Evolutionary conservation across 2,888 invertebrate genomes (phyloP).

Genomic region (Litoditis marina): DNA sequence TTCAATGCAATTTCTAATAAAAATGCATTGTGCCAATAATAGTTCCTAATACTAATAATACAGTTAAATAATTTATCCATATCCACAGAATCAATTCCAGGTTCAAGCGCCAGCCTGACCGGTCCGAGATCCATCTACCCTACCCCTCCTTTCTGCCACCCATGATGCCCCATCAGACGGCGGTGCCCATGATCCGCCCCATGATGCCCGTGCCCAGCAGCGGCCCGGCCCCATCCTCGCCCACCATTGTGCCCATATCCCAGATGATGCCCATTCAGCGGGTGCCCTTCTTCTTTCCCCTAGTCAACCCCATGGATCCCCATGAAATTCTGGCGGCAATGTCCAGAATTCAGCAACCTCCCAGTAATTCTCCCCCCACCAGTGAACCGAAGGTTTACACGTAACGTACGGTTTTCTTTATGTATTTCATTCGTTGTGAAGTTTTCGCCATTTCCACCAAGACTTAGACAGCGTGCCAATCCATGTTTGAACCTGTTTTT

Average conservation of each 20-base stretch:
- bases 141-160: constrained; percentile 28
- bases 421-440: too few species aligned
- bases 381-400: too few species aligned
- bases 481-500: too few species aligned
- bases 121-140: constrained; percentile 25
- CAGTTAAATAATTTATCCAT: too few species aligned
- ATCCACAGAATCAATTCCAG: constrained; percentile 19
- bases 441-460: too few species aligned
- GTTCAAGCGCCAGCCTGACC: constrained; percentile 28
- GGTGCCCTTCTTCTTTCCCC: constrained; percentile 21
- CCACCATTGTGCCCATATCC: constrained; percentile 2
- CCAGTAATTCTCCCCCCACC: too few species aligned
- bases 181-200: constrained; percentile 14
- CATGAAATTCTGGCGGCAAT: constrained; percentile 29
- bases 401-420: too few species aligned
- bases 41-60: too few species aligned
- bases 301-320: constrained; percentile 18
- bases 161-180: constrained; percentile 2
- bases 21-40: too few species aligned
- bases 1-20: too few species aligned
- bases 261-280: constrained; percentile 3
- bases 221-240: neutral
- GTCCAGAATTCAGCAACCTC: constrained; percentile 15
- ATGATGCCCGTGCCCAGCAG: constrained; percentile 4
- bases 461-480: too few species aligned